Base-by-base conservation (phyloP, 2,888 invertebrate species). In the Euspilapteryx auroguttella region DNA sequence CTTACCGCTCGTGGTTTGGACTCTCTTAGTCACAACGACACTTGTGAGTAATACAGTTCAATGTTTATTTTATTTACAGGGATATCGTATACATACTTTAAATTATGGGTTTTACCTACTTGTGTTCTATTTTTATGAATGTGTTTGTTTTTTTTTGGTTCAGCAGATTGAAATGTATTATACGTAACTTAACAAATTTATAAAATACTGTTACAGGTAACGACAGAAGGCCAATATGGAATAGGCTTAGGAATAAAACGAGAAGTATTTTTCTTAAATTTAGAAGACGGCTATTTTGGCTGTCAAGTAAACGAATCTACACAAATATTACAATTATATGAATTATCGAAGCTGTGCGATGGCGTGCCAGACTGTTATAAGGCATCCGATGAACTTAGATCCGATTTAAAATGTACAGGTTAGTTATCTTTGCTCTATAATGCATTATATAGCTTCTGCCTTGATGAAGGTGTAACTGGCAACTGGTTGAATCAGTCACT, bases 271-370 rank as follows among this genome's bases (percentile, higher is more conserved):
- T 93, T 94, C 81, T 84, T 95, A 69, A 94, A 94, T 79, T 83
- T 94, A 77, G 94, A 94, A 81, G 94, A 94, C 81, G 94, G 94
- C 62, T 94, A 93, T 77, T 95, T 95, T 78, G 94, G 94, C 56
- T 95, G 94, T 79, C 94, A 95, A 83, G 92, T 94, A 52, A 95
- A 95, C 82, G 92, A 91, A 80, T 94, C 94, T 51, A 89, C 90
- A 58, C 93, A 94, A 78, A 88, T 94, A 63, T 81, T 95, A 66
- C 94, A 95, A 82, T 80, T 95, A 63, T 91, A 92, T 80, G 92
- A 94, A 82, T 79, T 95, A 65, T 94, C 94, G 45, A 92, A 90
- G 81, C 81, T 95, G 56, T 95, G 94, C 80, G 94, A 95, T 78
- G 89, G 90, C 49, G 82, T 82, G 49, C 85, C 87, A 48, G 90